These are phyloP conservation scores for Turdus rufiventris DNA, from an alignment of 2,113 vertebrate genomes.

Conservation along the genomic window DNA sequence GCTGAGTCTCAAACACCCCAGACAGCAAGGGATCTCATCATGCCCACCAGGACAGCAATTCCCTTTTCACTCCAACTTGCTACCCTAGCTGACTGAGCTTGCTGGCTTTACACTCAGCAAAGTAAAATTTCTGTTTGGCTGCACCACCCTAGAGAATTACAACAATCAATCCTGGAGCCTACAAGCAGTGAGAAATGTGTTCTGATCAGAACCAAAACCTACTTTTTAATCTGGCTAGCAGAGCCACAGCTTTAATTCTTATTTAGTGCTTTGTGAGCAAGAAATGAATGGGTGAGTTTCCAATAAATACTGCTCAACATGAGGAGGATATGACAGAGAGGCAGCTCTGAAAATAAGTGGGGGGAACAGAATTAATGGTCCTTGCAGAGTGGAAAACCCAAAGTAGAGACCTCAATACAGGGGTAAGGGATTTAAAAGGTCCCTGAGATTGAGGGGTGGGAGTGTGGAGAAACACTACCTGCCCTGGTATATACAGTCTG, in stretches of 20 bases:
- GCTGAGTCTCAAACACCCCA: not conserved
- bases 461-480: not conserved
- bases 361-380: not conserved
- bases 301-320: not conserved
- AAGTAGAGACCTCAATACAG: not conserved
- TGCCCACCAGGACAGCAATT: not conserved
- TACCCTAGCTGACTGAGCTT: not conserved
- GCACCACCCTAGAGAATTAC: not conserved
- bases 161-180: not conserved
- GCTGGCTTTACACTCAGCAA: not conserved
- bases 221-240: not conserved
- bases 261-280: not conserved
- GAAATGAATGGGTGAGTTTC: not conserved
- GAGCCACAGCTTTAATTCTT: not conserved
- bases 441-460: not conserved
- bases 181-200: not conserved
- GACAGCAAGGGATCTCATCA: not conserved
- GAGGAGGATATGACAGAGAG: not conserved
- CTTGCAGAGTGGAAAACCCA: not conserved
- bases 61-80: not conserved
- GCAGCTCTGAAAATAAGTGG: not conserved
- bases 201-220: not conserved
- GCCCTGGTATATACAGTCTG: not conserved
- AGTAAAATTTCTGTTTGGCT: conserved; percentile 17
- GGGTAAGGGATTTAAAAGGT: not conserved